A percentile compares a stretch with the other conserved stretches of the same genome.
phyloP scores from a whole-genome alignment of 2,113 vertebrate species.

The Tragelaphus imberbis region DNA sequence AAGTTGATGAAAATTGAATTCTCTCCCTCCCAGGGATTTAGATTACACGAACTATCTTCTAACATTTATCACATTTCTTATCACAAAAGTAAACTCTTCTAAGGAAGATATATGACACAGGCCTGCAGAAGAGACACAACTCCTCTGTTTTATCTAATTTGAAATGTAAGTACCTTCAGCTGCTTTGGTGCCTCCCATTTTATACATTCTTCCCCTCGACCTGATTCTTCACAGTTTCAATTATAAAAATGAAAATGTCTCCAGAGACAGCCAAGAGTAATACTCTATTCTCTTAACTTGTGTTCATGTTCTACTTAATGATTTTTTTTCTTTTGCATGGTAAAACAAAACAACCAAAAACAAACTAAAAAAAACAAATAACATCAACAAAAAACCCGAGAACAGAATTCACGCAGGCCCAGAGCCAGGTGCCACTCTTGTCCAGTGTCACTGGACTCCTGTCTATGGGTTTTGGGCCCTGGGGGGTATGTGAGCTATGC shows the following conservation, averaged over 20 bases:
- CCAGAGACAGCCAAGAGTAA: constrained; percentile 43
- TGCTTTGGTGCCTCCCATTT: background rate
- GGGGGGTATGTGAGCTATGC: background rate
- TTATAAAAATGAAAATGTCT: constrained; percentile 27
- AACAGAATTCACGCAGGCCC: constrained; percentile 10
- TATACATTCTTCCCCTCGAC: background rate
- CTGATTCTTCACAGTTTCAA: constrained; percentile 26
- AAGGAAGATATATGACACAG: background rate
- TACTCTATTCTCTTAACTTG: constrained; percentile 28
- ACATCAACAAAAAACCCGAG: background rate
- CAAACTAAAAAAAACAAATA: constrained; percentile 10
- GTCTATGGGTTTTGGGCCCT: constrained; percentile 31
- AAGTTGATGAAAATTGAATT: background rate
- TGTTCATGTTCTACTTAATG: constrained; percentile 23
- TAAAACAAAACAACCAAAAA: constrained; percentile 33
- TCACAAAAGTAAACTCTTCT: constrained; percentile 13
- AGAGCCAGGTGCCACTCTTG: constrained; percentile 42
- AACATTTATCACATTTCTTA: background rate
- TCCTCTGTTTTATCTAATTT: background rate
- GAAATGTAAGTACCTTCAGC: background rate
- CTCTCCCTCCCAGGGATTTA: background rate
- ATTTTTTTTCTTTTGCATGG: constrained; percentile 38
- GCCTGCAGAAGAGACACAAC: background rate
- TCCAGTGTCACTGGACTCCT: constrained; percentile 17
- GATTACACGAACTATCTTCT: background rate